Percentiles rank a stretch among this genome's conserved stretches.
Evolutionary conservation across 2,113 vertebrate species (phyloP).

Genomic region (Oceanodroma tethys): DNA sequence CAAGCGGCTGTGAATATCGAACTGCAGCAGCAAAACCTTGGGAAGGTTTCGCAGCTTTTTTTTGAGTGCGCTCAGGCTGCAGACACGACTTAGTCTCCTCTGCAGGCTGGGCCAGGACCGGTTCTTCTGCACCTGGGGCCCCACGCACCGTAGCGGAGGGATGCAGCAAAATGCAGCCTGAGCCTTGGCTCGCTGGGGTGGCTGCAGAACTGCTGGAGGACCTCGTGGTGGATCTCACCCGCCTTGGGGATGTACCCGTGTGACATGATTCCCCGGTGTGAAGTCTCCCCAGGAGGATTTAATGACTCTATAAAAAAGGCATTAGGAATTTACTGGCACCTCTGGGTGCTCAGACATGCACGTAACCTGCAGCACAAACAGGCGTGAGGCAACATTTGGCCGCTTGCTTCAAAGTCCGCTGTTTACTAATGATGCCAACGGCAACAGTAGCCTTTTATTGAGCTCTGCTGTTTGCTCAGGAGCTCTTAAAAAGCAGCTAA

Average conservation of each 20-base stretch:
- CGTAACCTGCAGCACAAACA: background rate
- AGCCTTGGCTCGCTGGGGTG: background rate
- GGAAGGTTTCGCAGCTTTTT: background rate
- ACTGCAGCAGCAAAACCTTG: background rate
- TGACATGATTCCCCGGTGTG: rapidly evolving
- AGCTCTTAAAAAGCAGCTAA: background rate
- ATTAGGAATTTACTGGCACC: background rate
- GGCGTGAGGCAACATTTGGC: background rate
- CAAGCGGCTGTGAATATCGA: rapidly evolving
- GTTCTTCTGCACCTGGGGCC: rapidly evolving
- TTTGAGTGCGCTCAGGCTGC: background rate
- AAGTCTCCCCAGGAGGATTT: background rate
- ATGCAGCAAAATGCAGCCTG: too few species aligned
- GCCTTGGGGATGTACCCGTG: background rate
- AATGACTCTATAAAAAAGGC: background rate
- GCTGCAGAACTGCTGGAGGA: background rate
- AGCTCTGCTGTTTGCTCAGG: background rate
- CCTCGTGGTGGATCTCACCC: background rate
- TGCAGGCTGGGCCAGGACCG: rapidly evolving
- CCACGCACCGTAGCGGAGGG: rapidly evolving
- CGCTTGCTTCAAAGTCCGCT: background rate
- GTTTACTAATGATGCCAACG: background rate
- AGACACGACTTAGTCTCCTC: rapidly evolving
- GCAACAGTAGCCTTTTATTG: background rate
- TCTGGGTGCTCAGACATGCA: background rate